These are phyloP conservation scores for Choristoneura rosaceana DNA, from an alignment of 2,888 invertebrate genomes.

Conservation along the genomic window DNA sequence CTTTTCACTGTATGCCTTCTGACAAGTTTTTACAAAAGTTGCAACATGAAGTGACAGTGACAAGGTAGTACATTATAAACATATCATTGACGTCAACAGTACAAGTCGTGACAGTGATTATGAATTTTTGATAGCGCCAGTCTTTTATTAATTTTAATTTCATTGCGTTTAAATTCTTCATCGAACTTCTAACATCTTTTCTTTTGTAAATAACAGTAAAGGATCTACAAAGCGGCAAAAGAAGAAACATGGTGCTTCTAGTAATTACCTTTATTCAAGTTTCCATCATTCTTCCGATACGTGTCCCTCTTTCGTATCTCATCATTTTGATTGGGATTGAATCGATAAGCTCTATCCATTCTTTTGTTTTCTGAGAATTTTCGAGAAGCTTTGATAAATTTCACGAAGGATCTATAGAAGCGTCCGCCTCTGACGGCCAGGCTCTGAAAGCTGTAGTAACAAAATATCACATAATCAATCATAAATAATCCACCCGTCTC, in stretches of 20 bases:
- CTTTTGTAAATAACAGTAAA: too few relatives aligned
- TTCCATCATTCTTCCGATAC: slow-evolving; percentile 52
- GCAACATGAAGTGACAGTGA: too few relatives aligned
- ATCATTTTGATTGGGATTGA: slow-evolving; percentile 64
- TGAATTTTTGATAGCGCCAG: too few relatives aligned
- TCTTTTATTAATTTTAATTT: too few relatives aligned
- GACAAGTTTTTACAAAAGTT: too few relatives aligned
- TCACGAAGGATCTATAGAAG: slow-evolving; percentile 37
- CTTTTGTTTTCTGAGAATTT: slow-evolving; percentile 20
- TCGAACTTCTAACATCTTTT: too few relatives aligned
- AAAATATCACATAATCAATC: slow-evolving; percentile 80
- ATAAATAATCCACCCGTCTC: slow-evolving; percentile 72
- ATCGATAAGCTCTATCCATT: slow-evolving; percentile 59
- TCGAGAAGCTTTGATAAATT: slow-evolving; percentile 20
- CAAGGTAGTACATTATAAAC: too few relatives aligned
- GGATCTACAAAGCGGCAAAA: too few relatives aligned
- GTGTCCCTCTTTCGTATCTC: slow-evolving; percentile 57
- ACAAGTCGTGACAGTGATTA: too few relatives aligned
- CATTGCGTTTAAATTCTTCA: too few relatives aligned
- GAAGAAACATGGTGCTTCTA: background rate
- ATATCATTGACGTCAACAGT: too few relatives aligned
- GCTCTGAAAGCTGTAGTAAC: slow-evolving; percentile 66
- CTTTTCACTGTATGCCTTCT: too few relatives aligned
- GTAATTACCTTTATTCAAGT: slow-evolving; percentile 48
- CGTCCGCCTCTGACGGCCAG: slow-evolving; percentile 45